phyloP scores from a whole-genome alignment of 2,113 vertebrate genomes.

The Pagrus major region DNA sequence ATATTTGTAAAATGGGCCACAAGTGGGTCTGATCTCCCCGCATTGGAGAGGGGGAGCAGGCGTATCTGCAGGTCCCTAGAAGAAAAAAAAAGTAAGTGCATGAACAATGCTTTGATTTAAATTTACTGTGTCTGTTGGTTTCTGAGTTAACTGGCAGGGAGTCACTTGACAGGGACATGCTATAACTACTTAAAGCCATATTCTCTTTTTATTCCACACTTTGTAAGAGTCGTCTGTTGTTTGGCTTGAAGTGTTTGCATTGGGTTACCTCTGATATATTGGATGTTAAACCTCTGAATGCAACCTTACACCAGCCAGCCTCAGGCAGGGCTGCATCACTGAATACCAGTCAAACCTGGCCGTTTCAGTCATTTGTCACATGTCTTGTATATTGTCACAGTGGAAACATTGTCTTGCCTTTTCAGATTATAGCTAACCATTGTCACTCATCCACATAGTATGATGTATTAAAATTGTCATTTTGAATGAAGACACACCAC shows the following conservation, averaged over 20 bases:
- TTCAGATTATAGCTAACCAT: slow-evolving; percentile 61
- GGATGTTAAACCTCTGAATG: slow-evolving; percentile 39
- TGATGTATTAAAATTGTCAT: slow-evolving; percentile 45
- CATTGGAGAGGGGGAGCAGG: slow-evolving; percentile 14
- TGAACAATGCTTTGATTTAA: slow-evolving; percentile 38
- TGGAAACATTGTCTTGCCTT: slow-evolving; percentile 58
- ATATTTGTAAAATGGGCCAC: slow-evolving; percentile 7
- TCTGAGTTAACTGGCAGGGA: slow-evolving; percentile 69
- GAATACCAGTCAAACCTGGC: slow-evolving; percentile 8
- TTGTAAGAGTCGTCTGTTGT: slow-evolving; percentile 49
- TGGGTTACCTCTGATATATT: slow-evolving; percentile 1
- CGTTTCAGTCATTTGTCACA: slow-evolving; percentile 17
- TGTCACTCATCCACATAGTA: slow-evolving; percentile 55
- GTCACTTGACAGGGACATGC: slow-evolving; percentile 70
- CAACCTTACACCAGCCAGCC: slow-evolving; percentile 42
- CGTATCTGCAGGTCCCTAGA: neutral
- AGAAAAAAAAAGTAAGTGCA: neutral
- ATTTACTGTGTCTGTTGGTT: slow-evolving; percentile 40
- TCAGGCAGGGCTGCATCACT: slow-evolving; percentile 43
- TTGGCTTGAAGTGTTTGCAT: slow-evolving; percentile 57
- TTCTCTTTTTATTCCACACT: slow-evolving; percentile 76
- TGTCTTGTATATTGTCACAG: slow-evolving; percentile 18
- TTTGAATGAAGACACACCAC: slow-evolving; percentile 55
- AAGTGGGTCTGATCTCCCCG: slow-evolving; percentile 28
- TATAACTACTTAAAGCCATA: slow-evolving; percentile 83